These are phyloP conservation scores for Apus apus DNA, from an alignment of 2,113 vertebrate species.

Conservation along the genomic window DNA sequence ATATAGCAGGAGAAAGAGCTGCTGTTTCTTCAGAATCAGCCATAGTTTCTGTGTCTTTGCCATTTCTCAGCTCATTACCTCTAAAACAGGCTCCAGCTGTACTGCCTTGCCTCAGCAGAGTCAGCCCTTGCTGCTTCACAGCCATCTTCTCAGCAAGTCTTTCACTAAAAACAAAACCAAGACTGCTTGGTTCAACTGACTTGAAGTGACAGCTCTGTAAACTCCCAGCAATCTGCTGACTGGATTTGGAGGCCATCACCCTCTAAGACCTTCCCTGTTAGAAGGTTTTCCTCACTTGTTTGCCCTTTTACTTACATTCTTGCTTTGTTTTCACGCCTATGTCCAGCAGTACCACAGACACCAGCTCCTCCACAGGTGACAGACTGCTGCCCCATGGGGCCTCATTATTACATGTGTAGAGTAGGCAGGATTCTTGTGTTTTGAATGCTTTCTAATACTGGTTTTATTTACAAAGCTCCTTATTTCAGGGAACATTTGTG, in stretches of 20 bases:
- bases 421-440: not conserved
- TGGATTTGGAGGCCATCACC: not conserved
- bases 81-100: conserved; percentile 9
- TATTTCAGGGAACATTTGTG: not conserved
- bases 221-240: not conserved
- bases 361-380: not conserved
- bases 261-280: not conserved
- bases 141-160: not conserved
- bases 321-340: not conserved
- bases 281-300: not conserved
- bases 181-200: not conserved
- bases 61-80: conserved; percentile 30
- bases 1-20: not conserved
- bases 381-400: not conserved
- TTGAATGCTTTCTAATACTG: not conserved
- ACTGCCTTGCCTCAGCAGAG: not conserved
- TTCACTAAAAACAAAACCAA: not conserved
- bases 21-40: not conserved
- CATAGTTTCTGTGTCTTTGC: not conserved
- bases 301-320: not conserved
- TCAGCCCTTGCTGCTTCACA: not conserved
- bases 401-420: not conserved
- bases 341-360: not conserved
- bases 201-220: not conserved
- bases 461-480: not conserved